Evolutionary conservation across 2,888 invertebrate genomes (phyloP).

Genomic region (Pedicia rivosa): DNA sequence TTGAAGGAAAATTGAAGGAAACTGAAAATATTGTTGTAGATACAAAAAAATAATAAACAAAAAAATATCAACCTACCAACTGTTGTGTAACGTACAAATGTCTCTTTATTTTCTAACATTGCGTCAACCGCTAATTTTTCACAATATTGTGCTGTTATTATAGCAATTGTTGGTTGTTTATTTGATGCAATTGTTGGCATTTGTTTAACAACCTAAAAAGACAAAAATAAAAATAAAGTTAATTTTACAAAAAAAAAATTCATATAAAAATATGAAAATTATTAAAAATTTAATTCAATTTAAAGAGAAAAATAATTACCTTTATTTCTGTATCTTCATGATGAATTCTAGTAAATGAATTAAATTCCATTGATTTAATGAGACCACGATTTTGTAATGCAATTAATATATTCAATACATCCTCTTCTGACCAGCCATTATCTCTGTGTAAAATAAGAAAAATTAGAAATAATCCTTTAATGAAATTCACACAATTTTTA

Average conservation of each 20-base stretch:
- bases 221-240: conserved; percentile 4
- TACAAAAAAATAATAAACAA: no score
- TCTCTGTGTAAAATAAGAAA: conserved; percentile 38
- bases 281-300: no score
- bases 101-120: conserved; percentile 94
- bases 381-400: conserved; percentile 67
- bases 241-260: neutral
- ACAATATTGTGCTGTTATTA: conserved; percentile 92
- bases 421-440: conserved; percentile 64
- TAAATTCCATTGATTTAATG: conserved; percentile 70
- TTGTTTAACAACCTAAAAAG: conserved; percentile 70
- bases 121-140: conserved; percentile 97
- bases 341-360: conserved; percentile 69
- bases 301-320: conserved; percentile 32
- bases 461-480: no score
- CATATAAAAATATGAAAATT: neutral
- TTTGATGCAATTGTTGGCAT: conserved; percentile 81
- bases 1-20: no score
- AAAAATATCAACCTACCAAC: conserved; percentile 73
- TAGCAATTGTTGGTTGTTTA: conserved; percentile 93
- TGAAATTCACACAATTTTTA: no score
- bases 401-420: conserved; percentile 57
- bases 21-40: no score
- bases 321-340: conserved; percentile 70
- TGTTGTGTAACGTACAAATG: conserved; percentile 89